Percentiles rank a stretch among this genome's conserved stretches.
Evolutionary conservation across 2,888 invertebrate species (phyloP).

Genomic region (Hirtodrosophila cameraria): DNA sequence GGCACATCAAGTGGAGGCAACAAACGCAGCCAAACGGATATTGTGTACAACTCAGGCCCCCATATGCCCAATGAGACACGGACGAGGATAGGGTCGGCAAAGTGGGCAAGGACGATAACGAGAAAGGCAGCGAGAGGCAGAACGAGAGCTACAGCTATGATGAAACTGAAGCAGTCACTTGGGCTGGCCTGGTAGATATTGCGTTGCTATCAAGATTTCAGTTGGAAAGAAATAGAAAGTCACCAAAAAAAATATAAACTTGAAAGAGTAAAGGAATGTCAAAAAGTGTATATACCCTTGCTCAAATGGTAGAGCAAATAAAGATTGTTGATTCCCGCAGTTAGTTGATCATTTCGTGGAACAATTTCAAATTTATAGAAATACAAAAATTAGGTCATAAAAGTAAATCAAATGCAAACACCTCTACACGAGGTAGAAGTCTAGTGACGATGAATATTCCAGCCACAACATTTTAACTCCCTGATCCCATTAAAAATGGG

Average conservation of each 20-base stretch:
- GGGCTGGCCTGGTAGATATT: slow-evolving; percentile 50
- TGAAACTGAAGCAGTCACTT: slow-evolving; percentile 44
- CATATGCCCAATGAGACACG: background rate
- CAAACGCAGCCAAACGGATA: slow-evolving; percentile 22
- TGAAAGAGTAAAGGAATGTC: background rate
- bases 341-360: no score
- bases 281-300: slow-evolving; percentile 20
- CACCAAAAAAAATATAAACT: background rate
- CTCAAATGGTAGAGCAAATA: background rate
- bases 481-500: no score
- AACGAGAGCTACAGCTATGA: slow-evolving; percentile 10
- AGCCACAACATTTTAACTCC: no score
- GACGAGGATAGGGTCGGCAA: background rate
- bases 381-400: no score
- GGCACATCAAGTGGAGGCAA: slow-evolving; percentile 18
- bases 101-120: background rate
- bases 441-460: no score
- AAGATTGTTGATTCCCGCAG: no score
- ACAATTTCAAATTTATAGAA: no score
- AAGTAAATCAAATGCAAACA: no score
- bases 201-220: slow-evolving; percentile 60
- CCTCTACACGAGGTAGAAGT: no score
- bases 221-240: slow-evolving; percentile 45
- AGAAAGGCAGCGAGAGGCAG: background rate
- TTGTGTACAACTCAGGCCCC: slow-evolving; percentile 11